Evolutionary conservation across 2,888 invertebrate species (phyloP).

Genomic region (Lepidocyrtinus sp.): DNA sequence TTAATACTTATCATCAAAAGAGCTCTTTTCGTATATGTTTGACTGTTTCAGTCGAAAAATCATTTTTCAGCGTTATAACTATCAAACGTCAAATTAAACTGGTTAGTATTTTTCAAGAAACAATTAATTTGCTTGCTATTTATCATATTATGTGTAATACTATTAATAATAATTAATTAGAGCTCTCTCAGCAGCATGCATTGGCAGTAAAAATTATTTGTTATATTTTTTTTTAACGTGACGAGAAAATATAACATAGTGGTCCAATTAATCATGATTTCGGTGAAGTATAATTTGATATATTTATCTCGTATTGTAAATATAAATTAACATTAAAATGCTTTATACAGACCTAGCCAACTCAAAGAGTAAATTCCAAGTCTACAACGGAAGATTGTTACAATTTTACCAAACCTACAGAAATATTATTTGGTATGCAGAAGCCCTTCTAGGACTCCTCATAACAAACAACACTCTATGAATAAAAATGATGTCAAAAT

Average conservation of each 20-base stretch:
- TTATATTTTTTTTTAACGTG: slow-evolving; percentile 40
- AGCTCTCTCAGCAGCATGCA: slow-evolving; percentile 62
- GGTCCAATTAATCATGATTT: slow-evolving; percentile 26
- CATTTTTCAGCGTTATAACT: slow-evolving; percentile 5
- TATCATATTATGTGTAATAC: slow-evolving; percentile 3
- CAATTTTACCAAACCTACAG: slow-evolving; percentile 51
- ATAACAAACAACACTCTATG: slow-evolving; percentile 29
- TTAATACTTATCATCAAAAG: no score
- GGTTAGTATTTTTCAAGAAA: slow-evolving; percentile 32
- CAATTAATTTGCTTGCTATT: slow-evolving; percentile 3
- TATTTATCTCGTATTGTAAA: slow-evolving; percentile 14
- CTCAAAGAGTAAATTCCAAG: slow-evolving; percentile 49
- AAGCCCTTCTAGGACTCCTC: slow-evolving; percentile 53
- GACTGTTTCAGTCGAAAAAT: not conserved
- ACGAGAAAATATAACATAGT: slow-evolving; percentile 36
- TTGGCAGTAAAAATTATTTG: slow-evolving; percentile 50
- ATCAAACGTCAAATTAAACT: slow-evolving; percentile 11
- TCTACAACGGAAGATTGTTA: slow-evolving; percentile 54
- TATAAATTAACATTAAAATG: slow-evolving; percentile 31
- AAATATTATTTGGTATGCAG: slow-evolving; percentile 22
- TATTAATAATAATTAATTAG: slow-evolving; percentile 34
- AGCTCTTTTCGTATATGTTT: no score
- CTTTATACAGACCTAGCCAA: slow-evolving; percentile 55
- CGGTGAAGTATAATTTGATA: slow-evolving; percentile 42
- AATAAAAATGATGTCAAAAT: slow-evolving; percentile 35